Evolutionary conservation across 2,888 invertebrate genomes (phyloP).

Genomic region (Mesoligia furuncula): DNA sequence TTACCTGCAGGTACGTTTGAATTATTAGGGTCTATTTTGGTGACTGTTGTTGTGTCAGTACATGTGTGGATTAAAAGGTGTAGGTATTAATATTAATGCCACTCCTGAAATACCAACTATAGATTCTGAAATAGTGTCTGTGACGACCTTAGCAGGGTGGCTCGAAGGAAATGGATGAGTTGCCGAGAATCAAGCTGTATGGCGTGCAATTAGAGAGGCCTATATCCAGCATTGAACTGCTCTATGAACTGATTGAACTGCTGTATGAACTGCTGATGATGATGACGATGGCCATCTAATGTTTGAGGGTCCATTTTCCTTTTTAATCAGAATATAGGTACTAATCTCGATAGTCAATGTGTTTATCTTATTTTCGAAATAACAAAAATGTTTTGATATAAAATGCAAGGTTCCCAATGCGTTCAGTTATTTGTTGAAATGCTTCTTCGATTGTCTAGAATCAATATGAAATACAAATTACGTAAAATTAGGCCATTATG

Average conservation of each 20-base stretch:
- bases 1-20: constrained; percentile 28
- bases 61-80: not conserved
- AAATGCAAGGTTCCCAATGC: not conserved
- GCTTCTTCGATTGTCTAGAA: not conserved
- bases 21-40: constrained; percentile 37
- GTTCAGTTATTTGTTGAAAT: not conserved
- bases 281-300: not conserved
- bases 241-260: not conserved
- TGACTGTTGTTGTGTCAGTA: not conserved
- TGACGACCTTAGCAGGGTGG: not conserved
- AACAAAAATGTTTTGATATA: not conserved
- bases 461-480: not conserved
- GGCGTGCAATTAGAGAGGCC: not conserved
- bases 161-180: not conserved
- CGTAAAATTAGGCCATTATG: not conserved
- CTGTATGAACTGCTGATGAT: not conserved
- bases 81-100: not conserved
- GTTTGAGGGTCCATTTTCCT: not conserved
- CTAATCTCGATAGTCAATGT: not conserved
- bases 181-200: not conserved
- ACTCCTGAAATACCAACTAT: not conserved
- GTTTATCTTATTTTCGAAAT: not conserved
- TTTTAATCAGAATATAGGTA: not conserved
- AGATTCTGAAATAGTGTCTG: not conserved
- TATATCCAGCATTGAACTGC: not conserved